These are phyloP conservation scores for Stenichneumon culpator DNA, from an alignment of 2,888 invertebrate species.

Conservation along the genomic window DNA sequence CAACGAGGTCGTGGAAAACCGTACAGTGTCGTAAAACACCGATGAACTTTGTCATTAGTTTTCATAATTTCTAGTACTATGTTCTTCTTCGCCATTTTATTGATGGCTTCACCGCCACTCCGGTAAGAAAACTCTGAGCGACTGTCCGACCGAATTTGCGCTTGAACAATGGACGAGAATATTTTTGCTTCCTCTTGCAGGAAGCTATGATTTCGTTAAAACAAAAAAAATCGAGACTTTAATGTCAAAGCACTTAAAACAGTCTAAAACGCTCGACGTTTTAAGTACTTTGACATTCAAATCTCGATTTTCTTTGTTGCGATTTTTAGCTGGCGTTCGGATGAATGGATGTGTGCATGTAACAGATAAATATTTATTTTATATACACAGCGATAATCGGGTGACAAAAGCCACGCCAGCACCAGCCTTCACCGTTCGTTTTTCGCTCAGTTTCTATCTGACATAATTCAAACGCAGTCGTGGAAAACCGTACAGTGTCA, in stretches of 20 bases:
- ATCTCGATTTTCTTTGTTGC: too few species aligned
- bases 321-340: too few species aligned
- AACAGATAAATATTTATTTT: background rate
- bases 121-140: constrained; percentile 2
- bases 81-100: constrained; percentile 6
- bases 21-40: background rate
- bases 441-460: constrained; percentile 45
- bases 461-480: constrained; percentile 41
- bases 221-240: too few species aligned
- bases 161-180: background rate
- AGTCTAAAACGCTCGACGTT: too few species aligned
- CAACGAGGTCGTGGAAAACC: constrained; percentile 26
- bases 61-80: constrained; percentile 23
- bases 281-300: too few species aligned
- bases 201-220: too few species aligned
- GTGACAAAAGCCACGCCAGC: background rate
- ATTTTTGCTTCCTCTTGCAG: background rate
- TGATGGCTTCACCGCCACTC: constrained; percentile 10
- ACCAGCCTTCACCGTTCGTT: constrained; percentile 47
- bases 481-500: background rate
- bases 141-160: background rate
- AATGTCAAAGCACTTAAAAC: too few species aligned
- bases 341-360: too few species aligned
- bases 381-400: background rate
- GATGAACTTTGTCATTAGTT: constrained; percentile 10